Base-by-base conservation (phyloP, 2,113 vertebrate genomes). In the Sminthopsis crassicaudata region DNA sequence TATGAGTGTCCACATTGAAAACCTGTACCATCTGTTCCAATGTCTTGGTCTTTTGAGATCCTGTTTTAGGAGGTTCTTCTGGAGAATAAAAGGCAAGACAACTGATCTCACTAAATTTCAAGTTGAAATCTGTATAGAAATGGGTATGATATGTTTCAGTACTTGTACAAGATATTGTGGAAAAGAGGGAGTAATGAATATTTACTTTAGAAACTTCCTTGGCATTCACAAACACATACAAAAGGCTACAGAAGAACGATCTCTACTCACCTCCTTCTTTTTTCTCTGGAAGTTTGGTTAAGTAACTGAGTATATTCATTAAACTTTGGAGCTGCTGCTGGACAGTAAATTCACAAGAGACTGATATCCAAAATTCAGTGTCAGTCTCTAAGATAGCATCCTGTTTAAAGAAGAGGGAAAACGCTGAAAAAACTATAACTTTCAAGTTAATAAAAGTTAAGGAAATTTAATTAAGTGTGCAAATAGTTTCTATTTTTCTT, bases 311-410 rank as follows among this genome's bases (percentile, higher is more conserved):
- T 97, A 99, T 98, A 93, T 98, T 98, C 97, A 99, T 98, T 94
- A 99, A 92, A 0, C 99, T 98, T 50, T 98, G 97, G 53, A 99
- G 97, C 97, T 99, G 99, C 14, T 99, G 98, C 0, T 27, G 94
- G 19, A 99, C 98, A 27, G 98, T 98, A 88, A 99, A 99, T 96
- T 99, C 98, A 8, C 99, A 99, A 95, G 99, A 99, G 90, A 99
- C 96, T 0, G 98, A 99, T 93, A 99, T 99, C 99, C 99, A 99
- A 97, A 99, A 99, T 92, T 99, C 99, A n/a, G 99, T 98, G 60
- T 99, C 99, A 88, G 97, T 98, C 97, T 99, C 99, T 98, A 99
- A 97, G 54, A 98, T 97, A 0, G 98, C 98, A 90, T 99, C 99
- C 99, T 99, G 94, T 54, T 93, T n/a, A 90, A 2, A 91, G 60